Conservation (phyloP, 2,888 invertebrate genomes). For the Pyrocoelia pectoralis region DNA sequence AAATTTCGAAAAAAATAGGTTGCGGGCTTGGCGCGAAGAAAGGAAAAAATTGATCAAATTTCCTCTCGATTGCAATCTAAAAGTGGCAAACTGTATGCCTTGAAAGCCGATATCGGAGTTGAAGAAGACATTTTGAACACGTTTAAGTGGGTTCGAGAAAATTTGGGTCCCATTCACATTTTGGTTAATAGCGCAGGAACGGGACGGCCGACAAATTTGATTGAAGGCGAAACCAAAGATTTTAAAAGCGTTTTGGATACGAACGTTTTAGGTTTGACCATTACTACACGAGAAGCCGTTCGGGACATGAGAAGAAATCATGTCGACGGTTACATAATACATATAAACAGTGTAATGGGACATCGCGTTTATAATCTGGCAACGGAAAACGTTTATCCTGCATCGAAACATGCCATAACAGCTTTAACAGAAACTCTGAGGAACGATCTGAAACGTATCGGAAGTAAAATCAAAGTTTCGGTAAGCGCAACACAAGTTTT, state of each 20-base stretch:
- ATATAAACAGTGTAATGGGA: constrained; percentile 35
- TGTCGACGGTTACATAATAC: constrained; percentile 36
- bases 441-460: constrained; percentile 22
- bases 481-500: constrained; percentile 13
- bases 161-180: constrained; percentile 39
- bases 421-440: constrained; percentile 31
- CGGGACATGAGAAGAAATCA: constrained; percentile 30
- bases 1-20: constrained; percentile 19
- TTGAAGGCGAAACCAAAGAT: constrained; percentile 15
- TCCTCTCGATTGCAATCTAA: constrained; percentile 10
- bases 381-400: constrained; percentile 21
- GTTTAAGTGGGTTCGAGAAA: constrained; percentile 40
- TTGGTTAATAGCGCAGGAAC: constrained; percentile 44
- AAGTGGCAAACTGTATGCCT: constrained; percentile 37
- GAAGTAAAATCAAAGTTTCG: constrained; percentile 33
- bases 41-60: constrained; percentile 23
- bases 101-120: constrained; percentile 37
- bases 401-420: constrained; percentile 31
- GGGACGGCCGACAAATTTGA: constrained; percentile 28
- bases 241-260: constrained; percentile 27
- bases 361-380: constrained; percentile 24
- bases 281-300: constrained; percentile 35
- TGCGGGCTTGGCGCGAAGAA: constrained; percentile 30
- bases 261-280: constrained; percentile 31
- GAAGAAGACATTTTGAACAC: constrained; percentile 36